These are phyloP conservation scores for Rousettus leschenaultii DNA, from an alignment of 2,113 vertebrate species.

Conservation along the genomic window DNA sequence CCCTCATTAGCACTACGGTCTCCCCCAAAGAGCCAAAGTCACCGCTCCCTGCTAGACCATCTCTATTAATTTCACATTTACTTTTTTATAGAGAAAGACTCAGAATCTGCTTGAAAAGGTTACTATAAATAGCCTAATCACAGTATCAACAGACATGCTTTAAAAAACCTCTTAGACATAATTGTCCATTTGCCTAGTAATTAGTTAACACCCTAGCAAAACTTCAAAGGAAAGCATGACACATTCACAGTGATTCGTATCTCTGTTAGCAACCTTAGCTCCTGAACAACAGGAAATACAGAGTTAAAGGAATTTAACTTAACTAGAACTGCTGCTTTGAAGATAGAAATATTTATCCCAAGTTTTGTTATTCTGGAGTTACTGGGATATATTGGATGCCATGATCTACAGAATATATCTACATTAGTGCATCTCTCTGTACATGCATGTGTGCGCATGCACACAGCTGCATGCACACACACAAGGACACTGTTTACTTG, in stretches of 20 bases:
- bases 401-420: neutral
- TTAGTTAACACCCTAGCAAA: slow-evolving; percentile 33
- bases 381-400: neutral
- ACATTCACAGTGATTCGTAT: neutral
- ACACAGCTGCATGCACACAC: accelerated
- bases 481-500: slow-evolving; percentile 38
- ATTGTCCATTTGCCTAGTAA: slow-evolving; percentile 40
- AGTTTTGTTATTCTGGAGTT: neutral
- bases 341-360: accelerated
- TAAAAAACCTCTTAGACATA: neutral
- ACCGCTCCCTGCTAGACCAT: neutral
- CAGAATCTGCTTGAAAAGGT: neutral
- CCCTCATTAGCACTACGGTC: neutral
- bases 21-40: neutral
- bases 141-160: slow-evolving; percentile 14
- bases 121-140: slow-evolving; percentile 13
- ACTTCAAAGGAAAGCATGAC: neutral
- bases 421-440: neutral
- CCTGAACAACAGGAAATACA: slow-evolving; percentile 21
- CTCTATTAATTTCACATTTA: neutral
- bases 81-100: neutral
- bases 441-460: too few species aligned
- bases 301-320: neutral
- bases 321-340: neutral
- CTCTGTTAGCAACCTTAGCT: accelerated